Percentiles rank a stretch among this genome's conserved stretches.
These are phyloP conservation scores for Archips xylosteana DNA, from an alignment of 2,888 invertebrate genomes.

Conservation along the genomic window DNA sequence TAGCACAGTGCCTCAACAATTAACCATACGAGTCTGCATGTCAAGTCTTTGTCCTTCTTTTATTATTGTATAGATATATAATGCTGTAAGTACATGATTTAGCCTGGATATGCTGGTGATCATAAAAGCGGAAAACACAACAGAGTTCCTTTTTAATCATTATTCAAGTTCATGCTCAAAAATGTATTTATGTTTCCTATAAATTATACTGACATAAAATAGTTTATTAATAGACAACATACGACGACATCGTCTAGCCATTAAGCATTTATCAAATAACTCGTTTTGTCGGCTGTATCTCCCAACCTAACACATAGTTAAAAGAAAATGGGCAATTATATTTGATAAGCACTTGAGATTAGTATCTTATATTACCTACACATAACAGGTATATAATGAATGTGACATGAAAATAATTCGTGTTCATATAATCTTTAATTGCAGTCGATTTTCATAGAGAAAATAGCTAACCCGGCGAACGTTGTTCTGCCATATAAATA, in stretches of 20 bases:
- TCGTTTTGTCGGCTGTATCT: constrained; percentile 17
- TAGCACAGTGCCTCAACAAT: no score
- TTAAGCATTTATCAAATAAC: constrained; percentile 31
- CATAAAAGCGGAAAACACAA: no score
- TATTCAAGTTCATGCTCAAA: background rate
- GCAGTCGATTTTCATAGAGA: constrained; percentile 19
- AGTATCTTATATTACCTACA: constrained; percentile 5
- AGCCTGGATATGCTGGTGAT: no score
- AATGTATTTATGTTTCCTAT: background rate
- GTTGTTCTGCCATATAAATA: no score
- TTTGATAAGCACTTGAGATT: constrained; percentile 27
- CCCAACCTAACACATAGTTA: constrained; percentile 30
- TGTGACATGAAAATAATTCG: constrained; percentile 15
- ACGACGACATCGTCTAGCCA: background rate
- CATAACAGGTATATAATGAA: constrained; percentile 11
- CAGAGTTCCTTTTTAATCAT: no score
- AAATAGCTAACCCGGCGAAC: background rate
- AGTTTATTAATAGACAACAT: constrained; percentile 18
- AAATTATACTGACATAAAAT: constrained; percentile 1
- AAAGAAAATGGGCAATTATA: constrained; percentile 25
- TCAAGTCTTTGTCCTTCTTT: background rate
- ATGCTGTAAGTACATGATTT: no score
- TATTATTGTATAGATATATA: background rate
- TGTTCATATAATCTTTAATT: constrained; percentile 9
- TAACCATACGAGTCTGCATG: background rate